These are phyloP conservation scores for Sisor rabdophorus DNA, from an alignment of 2,113 vertebrate species.

Conservation along the genomic window DNA sequence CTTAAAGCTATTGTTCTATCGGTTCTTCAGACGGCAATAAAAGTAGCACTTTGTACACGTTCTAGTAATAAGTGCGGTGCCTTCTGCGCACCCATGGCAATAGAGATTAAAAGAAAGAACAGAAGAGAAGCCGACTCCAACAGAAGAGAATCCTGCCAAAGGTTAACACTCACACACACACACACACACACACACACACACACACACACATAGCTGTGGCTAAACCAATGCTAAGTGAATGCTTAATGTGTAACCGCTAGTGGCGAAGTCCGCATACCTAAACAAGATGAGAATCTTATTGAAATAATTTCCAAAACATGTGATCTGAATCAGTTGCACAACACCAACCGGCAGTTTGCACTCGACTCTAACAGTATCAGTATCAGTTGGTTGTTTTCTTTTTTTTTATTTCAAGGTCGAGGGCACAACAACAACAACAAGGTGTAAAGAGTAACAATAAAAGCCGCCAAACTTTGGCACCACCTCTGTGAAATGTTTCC, in stretches of 20 bases:
- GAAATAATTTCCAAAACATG: neutral
- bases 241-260: conserved; percentile 1
- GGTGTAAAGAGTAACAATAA: neutral
- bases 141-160: neutral
- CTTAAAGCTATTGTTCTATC: neutral
- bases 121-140: conserved; percentile 10
- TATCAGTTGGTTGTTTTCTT: no score
- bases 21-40: neutral
- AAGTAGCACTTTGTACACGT: conserved; percentile 3
- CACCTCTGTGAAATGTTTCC: no score
- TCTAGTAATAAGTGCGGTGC: neutral
- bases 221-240: conserved; percentile 14
- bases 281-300: neutral
- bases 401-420: neutral
- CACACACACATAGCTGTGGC: conserved; percentile 3
- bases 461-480: no score
- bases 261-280: neutral
- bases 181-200: neutral
- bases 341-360: neutral
- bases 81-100: conserved; percentile 5
- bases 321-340: neutral
- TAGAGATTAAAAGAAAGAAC: neutral
- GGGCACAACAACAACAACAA: no score
- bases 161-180: conserved; percentile 8
- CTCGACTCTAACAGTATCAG: no score